Conservation (phyloP, 2,113 vertebrate genomes). For the Emydocephalus ijimae region DNA sequence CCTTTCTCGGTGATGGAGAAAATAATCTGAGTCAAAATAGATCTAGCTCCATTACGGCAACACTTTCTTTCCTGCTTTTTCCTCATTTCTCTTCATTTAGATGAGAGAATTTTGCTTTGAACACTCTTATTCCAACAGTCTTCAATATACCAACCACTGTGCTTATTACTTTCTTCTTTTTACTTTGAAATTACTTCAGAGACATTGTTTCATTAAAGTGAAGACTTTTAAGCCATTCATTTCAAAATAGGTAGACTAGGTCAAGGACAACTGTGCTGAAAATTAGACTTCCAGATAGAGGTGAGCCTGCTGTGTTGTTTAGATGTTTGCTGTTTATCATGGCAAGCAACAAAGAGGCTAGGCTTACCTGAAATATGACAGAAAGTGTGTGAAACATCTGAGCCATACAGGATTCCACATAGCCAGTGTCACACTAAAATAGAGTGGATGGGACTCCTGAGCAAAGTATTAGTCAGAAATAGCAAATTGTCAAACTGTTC, state of each 20-base stretch:
- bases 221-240: constrained; percentile 31
- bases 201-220: constrained; percentile 34
- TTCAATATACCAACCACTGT: constrained; percentile 57
- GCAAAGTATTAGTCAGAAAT: not conserved
- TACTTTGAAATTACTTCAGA: constrained; percentile 58
- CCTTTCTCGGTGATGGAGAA: constrained; percentile 53
- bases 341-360: not conserved
- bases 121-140: constrained; percentile 47
- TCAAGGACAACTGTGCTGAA: constrained; percentile 49
- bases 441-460: not conserved
- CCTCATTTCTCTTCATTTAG: constrained; percentile 68
- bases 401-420: not conserved
- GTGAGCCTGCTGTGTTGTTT: constrained; percentile 24
- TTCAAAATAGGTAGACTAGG: constrained; percentile 10
- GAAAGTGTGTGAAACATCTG: not conserved
- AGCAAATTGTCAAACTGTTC: not conserved
- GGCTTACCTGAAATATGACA: not conserved
- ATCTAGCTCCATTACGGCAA: constrained; percentile 23
- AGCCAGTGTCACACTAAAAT: not conserved
- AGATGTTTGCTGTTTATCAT: constrained; percentile 13
- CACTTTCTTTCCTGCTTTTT: constrained; percentile 32
- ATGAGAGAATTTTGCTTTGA: constrained; percentile 56
- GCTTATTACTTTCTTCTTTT: constrained; percentile 62
- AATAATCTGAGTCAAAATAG: constrained; percentile 58
- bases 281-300: constrained; percentile 21